Evolutionary conservation across 2,888 invertebrate genomes (phyloP).

Genomic region (Ormyrus labotus): DNA sequence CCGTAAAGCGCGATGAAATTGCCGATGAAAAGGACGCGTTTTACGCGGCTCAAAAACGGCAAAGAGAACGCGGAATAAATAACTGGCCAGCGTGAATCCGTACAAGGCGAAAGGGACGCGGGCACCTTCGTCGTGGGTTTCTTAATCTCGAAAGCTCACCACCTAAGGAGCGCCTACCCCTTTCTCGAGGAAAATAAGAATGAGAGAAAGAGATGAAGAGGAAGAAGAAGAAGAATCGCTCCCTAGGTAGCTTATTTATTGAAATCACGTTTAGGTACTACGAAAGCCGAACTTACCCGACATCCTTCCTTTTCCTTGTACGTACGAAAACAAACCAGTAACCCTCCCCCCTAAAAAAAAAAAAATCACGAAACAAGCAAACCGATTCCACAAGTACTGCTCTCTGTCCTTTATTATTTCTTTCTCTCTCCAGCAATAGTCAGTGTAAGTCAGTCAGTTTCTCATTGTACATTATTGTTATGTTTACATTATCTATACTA

Average conservation of each 20-base stretch:
- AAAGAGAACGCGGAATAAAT: background rate
- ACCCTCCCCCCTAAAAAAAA: slow-evolving; percentile 12
- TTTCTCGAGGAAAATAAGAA: slow-evolving; percentile 54
- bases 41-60: slow-evolving; percentile 20
- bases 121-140: slow-evolving; percentile 49
- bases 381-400: slow-evolving; percentile 51
- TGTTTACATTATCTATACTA: slow-evolving; percentile 36
- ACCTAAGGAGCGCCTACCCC: slow-evolving; percentile 67
- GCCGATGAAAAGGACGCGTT: slow-evolving; percentile 32
- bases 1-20: slow-evolving; percentile 35
- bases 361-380: slow-evolving; percentile 37
- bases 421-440: slow-evolving; percentile 55
- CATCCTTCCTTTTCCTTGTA: slow-evolving; percentile 60
- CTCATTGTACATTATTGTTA: slow-evolving; percentile 55
- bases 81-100: slow-evolving; percentile 45
- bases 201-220: slow-evolving; percentile 2
- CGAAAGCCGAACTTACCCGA: slow-evolving; percentile 59
- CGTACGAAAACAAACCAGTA: slow-evolving; percentile 52
- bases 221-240: slow-evolving; percentile 64
- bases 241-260: slow-evolving; percentile 75
- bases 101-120: slow-evolving; percentile 47
- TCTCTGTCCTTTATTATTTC: slow-evolving; percentile 59
- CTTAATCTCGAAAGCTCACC: slow-evolving; percentile 65
- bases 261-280: slow-evolving; percentile 71
- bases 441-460: slow-evolving; percentile 54